phyloP scores from a whole-genome alignment of 2,888 invertebrate genomes.

The Drosophila affinis region DNA sequence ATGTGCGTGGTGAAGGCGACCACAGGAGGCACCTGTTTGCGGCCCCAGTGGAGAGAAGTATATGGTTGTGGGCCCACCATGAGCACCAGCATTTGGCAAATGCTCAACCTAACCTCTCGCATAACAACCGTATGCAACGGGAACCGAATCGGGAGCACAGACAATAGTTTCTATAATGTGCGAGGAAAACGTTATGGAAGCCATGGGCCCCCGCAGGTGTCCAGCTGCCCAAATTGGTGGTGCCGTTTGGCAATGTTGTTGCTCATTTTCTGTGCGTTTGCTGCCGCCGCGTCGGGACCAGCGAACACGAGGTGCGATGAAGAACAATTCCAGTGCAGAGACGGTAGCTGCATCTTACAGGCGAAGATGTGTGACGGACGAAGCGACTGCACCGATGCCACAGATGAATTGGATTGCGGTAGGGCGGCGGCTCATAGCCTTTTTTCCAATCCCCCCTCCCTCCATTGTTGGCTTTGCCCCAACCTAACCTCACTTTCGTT shows the following conservation, averaged over 20 bases:
- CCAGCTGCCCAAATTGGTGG: constrained; percentile 9
- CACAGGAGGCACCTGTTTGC: constrained; percentile 1
- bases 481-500: constrained; percentile 16
- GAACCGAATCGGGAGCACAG: background rate
- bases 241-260: constrained; percentile 50
- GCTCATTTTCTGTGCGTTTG: constrained; percentile 66
- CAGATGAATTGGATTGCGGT: constrained; percentile 83
- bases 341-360: constrained; percentile 82
- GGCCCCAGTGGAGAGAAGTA: background rate
- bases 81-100: constrained; percentile 4
- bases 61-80: background rate
- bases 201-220: background rate
- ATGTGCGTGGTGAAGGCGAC: constrained; percentile 5
- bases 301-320: constrained; percentile 77
- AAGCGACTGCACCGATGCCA: constrained; percentile 80
- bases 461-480: background rate
- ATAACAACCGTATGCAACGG: constrained; percentile 9
- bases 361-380: constrained; percentile 82
- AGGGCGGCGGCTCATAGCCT: constrained; percentile 32
- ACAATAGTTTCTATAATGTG: background rate
- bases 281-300: constrained; percentile 58
- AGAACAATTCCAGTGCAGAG: constrained; percentile 85
- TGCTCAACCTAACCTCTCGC: constrained; percentile 30
- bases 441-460: background rate
- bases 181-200: background rate